phyloP scores from a whole-genome alignment of 2,797 vertebrate species.

The Synaphobranchus kaupii region DNA sequence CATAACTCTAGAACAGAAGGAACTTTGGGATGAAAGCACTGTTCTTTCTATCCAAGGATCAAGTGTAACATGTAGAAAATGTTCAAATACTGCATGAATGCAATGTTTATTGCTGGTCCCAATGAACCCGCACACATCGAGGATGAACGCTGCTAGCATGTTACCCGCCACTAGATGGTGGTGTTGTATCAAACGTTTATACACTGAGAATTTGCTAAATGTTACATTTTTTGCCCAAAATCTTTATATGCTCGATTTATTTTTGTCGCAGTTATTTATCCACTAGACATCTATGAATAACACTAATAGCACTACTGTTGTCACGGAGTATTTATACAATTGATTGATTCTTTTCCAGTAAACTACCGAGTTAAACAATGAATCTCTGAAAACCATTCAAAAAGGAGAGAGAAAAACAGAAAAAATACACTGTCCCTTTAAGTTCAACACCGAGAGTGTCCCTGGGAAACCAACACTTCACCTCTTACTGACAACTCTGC shows the following conservation, averaged over 20 bases:
- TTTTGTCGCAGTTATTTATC: background rate
- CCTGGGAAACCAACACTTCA: constrained; percentile 8
- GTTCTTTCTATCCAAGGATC: background rate
- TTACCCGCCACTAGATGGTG: background rate
- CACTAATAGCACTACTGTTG: background rate
- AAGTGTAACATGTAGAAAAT: background rate
- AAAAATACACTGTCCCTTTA: background rate
- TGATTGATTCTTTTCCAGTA: background rate
- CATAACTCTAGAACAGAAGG: background rate
- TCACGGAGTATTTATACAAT: background rate
- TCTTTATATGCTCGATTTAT: background rate
- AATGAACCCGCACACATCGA: background rate
- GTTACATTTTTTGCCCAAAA: background rate
- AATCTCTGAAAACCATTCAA: background rate
- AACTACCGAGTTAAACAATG: background rate
- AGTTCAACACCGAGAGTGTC: background rate
- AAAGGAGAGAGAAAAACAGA: background rate
- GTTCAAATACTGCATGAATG: background rate
- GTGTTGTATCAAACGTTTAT: background rate
- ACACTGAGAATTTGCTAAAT: background rate
- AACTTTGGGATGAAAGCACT: background rate
- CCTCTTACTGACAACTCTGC: constrained; percentile 15
- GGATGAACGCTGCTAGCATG: background rate
- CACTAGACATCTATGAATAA: background rate
- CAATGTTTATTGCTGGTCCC: background rate